Evolutionary conservation across 2,888 invertebrate species (phyloP).

Genomic region (Epistrophe grossulariae): DNA sequence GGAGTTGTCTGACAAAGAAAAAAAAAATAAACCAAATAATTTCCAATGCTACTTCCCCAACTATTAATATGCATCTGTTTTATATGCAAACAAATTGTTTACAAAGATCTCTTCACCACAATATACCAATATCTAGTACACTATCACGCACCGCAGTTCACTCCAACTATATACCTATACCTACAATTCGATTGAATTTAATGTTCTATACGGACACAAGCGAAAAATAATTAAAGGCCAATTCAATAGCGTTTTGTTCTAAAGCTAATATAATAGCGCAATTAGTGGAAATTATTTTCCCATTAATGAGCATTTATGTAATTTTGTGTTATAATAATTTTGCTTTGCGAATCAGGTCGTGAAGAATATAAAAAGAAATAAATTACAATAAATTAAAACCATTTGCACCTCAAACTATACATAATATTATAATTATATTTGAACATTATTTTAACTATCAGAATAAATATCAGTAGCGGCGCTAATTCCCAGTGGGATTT

Average conservation of each 20-base stretch:
- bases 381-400: slow-evolving; percentile 17
- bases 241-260: slow-evolving; percentile 10
- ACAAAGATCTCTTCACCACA: slow-evolving; percentile 23
- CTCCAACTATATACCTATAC: not conserved
- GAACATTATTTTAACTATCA: not conserved
- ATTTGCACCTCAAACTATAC: slow-evolving; percentile 44
- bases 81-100: not conserved
- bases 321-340: slow-evolving; percentile 44
- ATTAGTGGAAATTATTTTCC: slow-evolving; percentile 72
- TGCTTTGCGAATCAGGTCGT: slow-evolving; percentile 11
- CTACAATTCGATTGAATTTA: slow-evolving; percentile 60
- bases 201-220: slow-evolving; percentile 6
- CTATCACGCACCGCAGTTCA: not conserved
- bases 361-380: slow-evolving; percentile 24
- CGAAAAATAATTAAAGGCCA: not conserved
- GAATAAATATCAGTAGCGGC: not conserved
- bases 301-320: slow-evolving; percentile 63
- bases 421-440: not conserved
- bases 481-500: not conserved
- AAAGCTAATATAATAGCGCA: slow-evolving; percentile 49
- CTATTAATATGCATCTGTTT: not conserved
- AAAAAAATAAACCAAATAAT: not conserved
- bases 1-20: no score
- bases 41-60: not conserved
- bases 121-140: not conserved